These are phyloP conservation scores for Noctua fimbriata DNA, from an alignment of 2,888 invertebrate genomes.

Conservation along the genomic window DNA sequence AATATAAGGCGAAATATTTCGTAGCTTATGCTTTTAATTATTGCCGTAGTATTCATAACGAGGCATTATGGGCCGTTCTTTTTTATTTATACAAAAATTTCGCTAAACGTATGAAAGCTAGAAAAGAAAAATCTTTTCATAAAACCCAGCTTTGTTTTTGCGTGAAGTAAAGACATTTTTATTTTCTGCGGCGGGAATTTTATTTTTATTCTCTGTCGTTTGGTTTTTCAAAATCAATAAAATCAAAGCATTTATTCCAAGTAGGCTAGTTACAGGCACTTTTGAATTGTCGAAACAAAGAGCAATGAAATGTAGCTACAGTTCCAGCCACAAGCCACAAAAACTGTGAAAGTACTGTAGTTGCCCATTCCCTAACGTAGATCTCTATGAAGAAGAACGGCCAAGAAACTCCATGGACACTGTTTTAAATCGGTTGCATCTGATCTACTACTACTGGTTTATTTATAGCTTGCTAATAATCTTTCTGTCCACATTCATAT, in stretches of 20 bases:
- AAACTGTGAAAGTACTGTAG: too few species aligned
- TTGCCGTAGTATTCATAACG: neutral
- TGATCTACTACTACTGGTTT: slow-evolving; percentile 4
- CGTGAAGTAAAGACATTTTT: slow-evolving; percentile 9
- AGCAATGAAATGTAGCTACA: too few species aligned
- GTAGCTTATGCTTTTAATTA: slow-evolving; percentile 1
- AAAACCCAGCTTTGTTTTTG: slow-evolving; percentile 1
- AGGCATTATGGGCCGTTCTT: neutral
- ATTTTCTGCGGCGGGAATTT: slow-evolving; percentile 7
- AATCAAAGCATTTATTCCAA: too few species aligned
- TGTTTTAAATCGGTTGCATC: too few species aligned
- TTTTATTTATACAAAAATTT: neutral
- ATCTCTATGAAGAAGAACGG: too few species aligned
- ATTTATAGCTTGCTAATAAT: neutral
- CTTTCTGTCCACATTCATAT: slow-evolving; percentile 18
- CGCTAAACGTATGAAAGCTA: neutral
- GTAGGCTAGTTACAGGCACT: too few species aligned
- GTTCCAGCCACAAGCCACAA: too few species aligned
- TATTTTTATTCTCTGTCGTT: neutral
- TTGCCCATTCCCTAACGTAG: too few species aligned
- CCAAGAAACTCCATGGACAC: too few species aligned
- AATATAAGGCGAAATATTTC: neutral
- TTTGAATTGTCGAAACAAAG: too few species aligned
- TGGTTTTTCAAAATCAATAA: neutral
- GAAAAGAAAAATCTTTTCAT: neutral